These are phyloP conservation scores for Chloroclystis v-ata DNA, from an alignment of 2,888 invertebrate genomes.

Conservation along the genomic window DNA sequence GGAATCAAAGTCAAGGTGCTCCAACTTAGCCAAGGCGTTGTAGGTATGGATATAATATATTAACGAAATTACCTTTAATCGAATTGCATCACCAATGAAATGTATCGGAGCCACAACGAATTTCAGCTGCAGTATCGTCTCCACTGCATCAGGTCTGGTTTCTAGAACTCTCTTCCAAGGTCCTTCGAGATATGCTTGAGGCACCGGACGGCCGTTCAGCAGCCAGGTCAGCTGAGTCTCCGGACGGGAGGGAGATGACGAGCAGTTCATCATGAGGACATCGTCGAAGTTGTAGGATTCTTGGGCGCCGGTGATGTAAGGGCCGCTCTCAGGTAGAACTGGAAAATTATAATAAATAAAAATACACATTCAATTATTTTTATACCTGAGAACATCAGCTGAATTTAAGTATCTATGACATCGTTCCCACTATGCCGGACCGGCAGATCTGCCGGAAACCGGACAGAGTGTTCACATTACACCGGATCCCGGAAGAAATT, in stretches of 20 bases:
- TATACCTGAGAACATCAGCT: too few species aligned
- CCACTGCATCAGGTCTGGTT: conserved; percentile 79
- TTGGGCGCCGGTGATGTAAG: conserved; percentile 87
- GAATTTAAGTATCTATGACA: too few species aligned
- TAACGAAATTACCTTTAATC: conserved; percentile 77
- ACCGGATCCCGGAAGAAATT: too few species aligned
- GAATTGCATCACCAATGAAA: conserved; percentile 87
- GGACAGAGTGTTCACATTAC: too few species aligned
- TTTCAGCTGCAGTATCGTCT: conserved; percentile 84
- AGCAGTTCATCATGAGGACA: conserved; percentile 86
- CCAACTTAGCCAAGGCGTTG: too few species aligned
- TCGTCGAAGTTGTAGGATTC: conserved; percentile 87
- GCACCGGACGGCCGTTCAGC: conserved; percentile 85
- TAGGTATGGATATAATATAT: neutral
- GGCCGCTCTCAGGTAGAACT: conserved; percentile 88
- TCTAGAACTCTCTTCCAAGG: conserved; percentile 71
- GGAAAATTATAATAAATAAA: conserved; percentile 30
- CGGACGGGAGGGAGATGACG: conserved; percentile 87
- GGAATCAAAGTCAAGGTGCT: too few species aligned
- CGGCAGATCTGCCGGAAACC: too few species aligned
- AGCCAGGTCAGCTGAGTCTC: conserved; percentile 89
- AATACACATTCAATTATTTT: too few species aligned
- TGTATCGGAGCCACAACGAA: conserved; percentile 85
- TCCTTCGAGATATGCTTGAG: conserved; percentile 65
- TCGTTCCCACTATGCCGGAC: too few species aligned